A percentile compares a stretch with the other conserved stretches of the same genome.
Evolutionary conservation across 2,797 vertebrate genomes (phyloP).

Genomic region (Tragelaphus oryx): DNA sequence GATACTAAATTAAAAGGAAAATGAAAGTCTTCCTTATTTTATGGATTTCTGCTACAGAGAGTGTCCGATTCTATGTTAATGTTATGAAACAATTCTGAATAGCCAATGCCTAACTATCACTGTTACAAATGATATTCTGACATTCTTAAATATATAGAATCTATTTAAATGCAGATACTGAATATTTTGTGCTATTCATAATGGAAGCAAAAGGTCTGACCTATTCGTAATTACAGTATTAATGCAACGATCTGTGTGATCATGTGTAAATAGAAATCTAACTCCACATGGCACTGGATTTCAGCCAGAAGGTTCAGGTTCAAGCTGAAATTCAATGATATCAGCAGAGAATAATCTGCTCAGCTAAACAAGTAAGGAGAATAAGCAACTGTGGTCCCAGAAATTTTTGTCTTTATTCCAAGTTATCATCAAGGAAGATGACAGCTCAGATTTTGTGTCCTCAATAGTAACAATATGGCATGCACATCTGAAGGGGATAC

Average conservation of each 20-base stretch:
- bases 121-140: neutral
- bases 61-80: neutral
- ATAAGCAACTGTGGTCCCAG: neutral
- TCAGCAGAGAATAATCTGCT: neutral
- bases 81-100: neutral
- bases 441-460: neutral
- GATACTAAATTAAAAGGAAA: conserved; percentile 17
- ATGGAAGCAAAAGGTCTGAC: neutral
- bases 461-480: neutral
- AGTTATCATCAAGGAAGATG: neutral
- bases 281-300: neutral
- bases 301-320: neutral
- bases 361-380: neutral
- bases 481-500: neutral
- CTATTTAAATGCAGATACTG: neutral
- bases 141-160: neutral
- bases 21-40: neutral
- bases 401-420: neutral
- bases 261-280: neutral
- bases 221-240: neutral
- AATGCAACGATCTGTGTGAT: neutral
- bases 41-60: neutral
- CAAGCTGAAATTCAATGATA: neutral
- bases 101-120: neutral
- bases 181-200: neutral